phyloP scores from a whole-genome alignment of 2,888 invertebrate genomes.

The Alsophila aescularia region DNA sequence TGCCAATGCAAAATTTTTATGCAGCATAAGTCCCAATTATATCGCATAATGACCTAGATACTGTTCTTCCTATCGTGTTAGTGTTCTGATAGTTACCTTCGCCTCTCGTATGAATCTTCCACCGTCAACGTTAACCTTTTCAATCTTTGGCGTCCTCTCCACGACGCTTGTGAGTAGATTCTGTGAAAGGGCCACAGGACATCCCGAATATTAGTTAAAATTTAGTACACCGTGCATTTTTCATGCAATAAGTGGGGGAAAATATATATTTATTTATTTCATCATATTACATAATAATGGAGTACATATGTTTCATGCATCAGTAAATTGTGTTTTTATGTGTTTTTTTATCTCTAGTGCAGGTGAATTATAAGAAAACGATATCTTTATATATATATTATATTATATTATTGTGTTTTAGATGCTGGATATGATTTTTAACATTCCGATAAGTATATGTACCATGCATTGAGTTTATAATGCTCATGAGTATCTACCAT shows the following conservation, averaged over 20 bases:
- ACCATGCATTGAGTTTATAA: not conserved
- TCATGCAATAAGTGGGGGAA: conserved; percentile 7
- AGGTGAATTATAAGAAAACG: no score
- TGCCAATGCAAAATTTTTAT: not conserved
- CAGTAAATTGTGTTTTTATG: not conserved
- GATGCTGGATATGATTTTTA: not conserved
- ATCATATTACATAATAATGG: no score
- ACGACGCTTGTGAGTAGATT: conserved; percentile 96
- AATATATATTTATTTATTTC: not conserved
- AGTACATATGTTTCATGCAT: not conserved
- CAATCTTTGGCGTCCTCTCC: conserved; percentile 97
- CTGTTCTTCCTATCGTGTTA: conserved; percentile 28
- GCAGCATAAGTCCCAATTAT: conserved; percentile 16
- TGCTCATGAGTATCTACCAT: not conserved
- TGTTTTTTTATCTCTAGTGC: not conserved
- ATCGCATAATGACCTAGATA: conserved; percentile 48
- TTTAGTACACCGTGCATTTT: conserved; percentile 10
- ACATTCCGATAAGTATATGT: not conserved
- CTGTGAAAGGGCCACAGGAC: conserved; percentile 78
- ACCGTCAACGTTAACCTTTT: conserved; percentile 97
- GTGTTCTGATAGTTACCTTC: conserved; percentile 90
- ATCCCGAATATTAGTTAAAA: conserved; percentile 19
- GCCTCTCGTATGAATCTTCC: conserved; percentile 98
- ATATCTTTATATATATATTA: not conserved
- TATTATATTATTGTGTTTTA: not conserved